phyloP scores from a whole-genome alignment of 1,140 invertebrate species.

The Prorops nasuta region DNA sequence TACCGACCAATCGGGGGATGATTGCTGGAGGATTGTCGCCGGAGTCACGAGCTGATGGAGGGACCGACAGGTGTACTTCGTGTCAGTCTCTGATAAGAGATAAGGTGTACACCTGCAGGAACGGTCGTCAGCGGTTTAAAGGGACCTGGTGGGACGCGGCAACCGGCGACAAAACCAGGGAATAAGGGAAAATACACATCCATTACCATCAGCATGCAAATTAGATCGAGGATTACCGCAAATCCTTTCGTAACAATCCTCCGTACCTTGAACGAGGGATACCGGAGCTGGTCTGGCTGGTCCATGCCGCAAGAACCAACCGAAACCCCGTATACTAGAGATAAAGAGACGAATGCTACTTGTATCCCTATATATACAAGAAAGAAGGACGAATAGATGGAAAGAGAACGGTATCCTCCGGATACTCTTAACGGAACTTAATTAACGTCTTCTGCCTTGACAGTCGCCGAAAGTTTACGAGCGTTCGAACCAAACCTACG shows the following conservation, averaged over 20 bases:
- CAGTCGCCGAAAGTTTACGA: constrained; percentile 37
- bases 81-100: too few species aligned
- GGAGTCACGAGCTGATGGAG: too few species aligned
- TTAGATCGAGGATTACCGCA: constrained; percentile 55
- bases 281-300: neutral
- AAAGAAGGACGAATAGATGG: constrained; percentile 7
- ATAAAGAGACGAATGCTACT: too few species aligned
- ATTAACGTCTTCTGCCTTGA: constrained; percentile 51
- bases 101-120: too few species aligned
- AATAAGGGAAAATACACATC: constrained; percentile 54
- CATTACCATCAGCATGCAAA: constrained; percentile 57
- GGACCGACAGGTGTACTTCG: too few species aligned
- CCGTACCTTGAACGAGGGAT: constrained; percentile 30
- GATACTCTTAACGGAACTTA: constrained; percentile 52
- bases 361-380: too few species aligned
- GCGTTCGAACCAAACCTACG: neutral
- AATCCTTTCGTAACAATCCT: constrained; percentile 56
- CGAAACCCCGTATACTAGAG: too few species aligned
- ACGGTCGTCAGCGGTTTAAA: too few species aligned
- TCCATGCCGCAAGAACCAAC: too few species aligned
- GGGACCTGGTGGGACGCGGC: too few species aligned
- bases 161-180: constrained; percentile 39
- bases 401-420: constrained; percentile 14
- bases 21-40: too few species aligned
- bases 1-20: too few species aligned